These are phyloP conservation scores for Epizoanthus fatuus DNA, from an alignment of 92 coral and sea anemone species.

Conservation along the genomic window DNA sequence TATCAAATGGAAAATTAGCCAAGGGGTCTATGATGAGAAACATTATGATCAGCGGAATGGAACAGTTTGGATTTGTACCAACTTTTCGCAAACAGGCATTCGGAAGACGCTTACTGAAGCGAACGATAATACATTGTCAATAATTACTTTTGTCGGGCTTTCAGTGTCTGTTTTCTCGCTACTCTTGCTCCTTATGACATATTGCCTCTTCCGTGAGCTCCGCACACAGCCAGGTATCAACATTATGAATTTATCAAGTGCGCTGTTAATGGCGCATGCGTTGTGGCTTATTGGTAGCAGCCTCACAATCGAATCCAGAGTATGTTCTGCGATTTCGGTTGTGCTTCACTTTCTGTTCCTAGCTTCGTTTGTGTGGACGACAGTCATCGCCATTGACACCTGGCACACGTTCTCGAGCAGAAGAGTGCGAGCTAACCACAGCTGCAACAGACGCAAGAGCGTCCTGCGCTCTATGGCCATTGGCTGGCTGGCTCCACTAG, in stretches of 20 bases:
- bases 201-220: constrained; percentile 52
- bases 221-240: constrained; percentile 69
- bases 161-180: constrained; percentile 52
- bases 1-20: constrained; percentile 33
- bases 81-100: neutral
- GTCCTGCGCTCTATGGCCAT: constrained; percentile 48
- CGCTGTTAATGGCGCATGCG: constrained; percentile 44
- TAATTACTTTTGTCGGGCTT: constrained; percentile 60
- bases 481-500: constrained; percentile 66
- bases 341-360: constrained; percentile 66
- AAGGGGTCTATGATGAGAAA: neutral
- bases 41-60: constrained; percentile 1
- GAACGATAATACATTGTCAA: constrained; percentile 9
- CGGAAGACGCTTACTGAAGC: neutral
- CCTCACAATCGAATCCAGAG: neutral
- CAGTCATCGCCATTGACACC: constrained; percentile 76
- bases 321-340: constrained; percentile 63
- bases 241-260: constrained; percentile 56
- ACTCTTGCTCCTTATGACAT: constrained; percentile 49
- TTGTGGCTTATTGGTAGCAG: constrained; percentile 40
- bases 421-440: neutral
- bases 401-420: constrained; percentile 69
- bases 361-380: constrained; percentile 78
- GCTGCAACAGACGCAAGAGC: neutral
- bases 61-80: constrained; percentile 28